phyloP scores from a whole-genome alignment of 2,797 vertebrate genomes.

The Chromis chromis region DNA sequence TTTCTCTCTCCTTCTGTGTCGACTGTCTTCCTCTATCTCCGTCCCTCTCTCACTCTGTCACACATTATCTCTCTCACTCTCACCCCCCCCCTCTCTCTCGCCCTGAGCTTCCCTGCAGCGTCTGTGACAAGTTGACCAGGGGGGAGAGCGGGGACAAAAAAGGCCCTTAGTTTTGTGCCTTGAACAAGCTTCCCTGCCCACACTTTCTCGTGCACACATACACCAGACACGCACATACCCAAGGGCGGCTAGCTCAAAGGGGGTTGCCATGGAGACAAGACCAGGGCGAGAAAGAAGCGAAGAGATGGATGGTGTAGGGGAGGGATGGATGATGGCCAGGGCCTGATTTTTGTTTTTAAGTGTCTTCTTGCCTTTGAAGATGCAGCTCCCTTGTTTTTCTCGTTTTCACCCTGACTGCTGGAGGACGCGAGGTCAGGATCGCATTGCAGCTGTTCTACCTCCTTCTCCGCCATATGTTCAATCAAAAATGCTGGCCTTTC shows the following conservation, averaged over 20 bases:
- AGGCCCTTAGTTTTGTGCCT: constrained; percentile 71
- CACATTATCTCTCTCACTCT: constrained; percentile 10
- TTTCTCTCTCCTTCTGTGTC: constrained; percentile 18
- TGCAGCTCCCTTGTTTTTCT: constrained; percentile 35
- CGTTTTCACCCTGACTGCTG: constrained; percentile 15
- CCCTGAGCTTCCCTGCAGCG: constrained; percentile 72
- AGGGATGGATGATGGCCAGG: constrained; percentile 71
- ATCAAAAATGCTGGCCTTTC: constrained; percentile 64
- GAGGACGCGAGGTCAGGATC: constrained; percentile 52
- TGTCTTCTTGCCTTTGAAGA: constrained; percentile 60
- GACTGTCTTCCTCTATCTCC: neutral
- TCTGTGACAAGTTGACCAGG: constrained; percentile 73
- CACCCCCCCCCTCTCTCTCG: constrained; percentile 26
- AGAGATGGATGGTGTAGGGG: constrained; percentile 66
- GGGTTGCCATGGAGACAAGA: constrained; percentile 87
- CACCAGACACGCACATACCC: constrained; percentile 63
- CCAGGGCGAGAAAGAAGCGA: constrained; percentile 69
- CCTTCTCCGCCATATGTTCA: constrained; percentile 51
- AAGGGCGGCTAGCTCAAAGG: constrained; percentile 82
- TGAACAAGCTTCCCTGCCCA: constrained; percentile 77
- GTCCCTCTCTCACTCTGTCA: constrained; percentile 13
- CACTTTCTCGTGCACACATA: constrained; percentile 55
- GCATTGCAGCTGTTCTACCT: constrained; percentile 43
- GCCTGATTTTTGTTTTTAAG: constrained; percentile 59
- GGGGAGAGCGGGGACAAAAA: constrained; percentile 62